Evolutionary conservation across 2,888 invertebrate species (phyloP), one percentile per base, ranked within the genome.

Genomic region (Embidobia sp.): DNA sequence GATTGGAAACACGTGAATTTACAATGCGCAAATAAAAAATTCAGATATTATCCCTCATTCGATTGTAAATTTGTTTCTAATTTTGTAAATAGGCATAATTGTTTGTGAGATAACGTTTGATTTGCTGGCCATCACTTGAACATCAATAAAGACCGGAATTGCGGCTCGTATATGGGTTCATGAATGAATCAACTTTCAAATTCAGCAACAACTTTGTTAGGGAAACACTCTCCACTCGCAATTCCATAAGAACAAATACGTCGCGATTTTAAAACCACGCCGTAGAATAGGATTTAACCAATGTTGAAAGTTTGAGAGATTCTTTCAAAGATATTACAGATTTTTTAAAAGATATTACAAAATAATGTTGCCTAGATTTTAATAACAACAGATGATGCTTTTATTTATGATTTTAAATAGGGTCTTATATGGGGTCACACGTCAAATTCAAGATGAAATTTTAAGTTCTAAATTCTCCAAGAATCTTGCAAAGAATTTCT

Each of bases 21-120:
- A 49, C 35, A 51, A 35, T 16, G 33, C n/a, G 19, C 33, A 31
- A 49, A 48, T 2, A 31, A 48, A n/a, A n/a, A n/a, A n/a, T 48
- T 48, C 29, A 26, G 8, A 37, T 22, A 15, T 27, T 10, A 6
- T n/a, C 13, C 27, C 22, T 1, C 5, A 2, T 37, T 2, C 16
- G 15, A 7, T 16, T 16, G 7, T 2, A 8, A 8, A 4, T 3
- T 16, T 37, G 10, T 6, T 5, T 37, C 5, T 37, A 1, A 3
- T 15, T 33, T 33, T 4, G 11, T 22, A 4, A 22, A 22, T 22
- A 3, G 8, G 10, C 6, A 15, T 6, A 15, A 37, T 6, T 7
- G 7, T 15, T 7, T 1, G 13, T 16, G 13, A 40, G 11, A 2
- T 6, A 11, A 26, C 27, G 15, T 46, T 27, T 27, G 46, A 46